Base-by-base conservation (phyloP, 1,140 invertebrate species). In the Drosophila varians region DNA sequence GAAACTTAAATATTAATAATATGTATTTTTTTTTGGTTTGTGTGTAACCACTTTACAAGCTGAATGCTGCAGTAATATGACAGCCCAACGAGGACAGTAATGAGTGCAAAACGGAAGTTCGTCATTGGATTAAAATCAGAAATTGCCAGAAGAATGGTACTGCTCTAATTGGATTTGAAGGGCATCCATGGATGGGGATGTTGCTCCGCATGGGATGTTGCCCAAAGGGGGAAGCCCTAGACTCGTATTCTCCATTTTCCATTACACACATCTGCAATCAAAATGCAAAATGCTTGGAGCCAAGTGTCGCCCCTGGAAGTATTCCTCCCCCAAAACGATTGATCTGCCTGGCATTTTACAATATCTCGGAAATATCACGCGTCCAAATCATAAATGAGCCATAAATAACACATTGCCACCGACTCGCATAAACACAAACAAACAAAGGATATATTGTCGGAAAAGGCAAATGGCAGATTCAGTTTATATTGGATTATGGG, bases 331-430 rank as follows among this genome's bases (percentile, higher is more conserved):
- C n/a, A 38, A 51, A 65, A 6, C 45, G 34, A 46, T 58, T 46
- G 55, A 47, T 65, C 45, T 51, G 62, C 57, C 21, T 60, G 36
- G 26, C 40, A 40, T 47, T 77, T 78, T 74, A 84, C 79, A 84
- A 84, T 84, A 77, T 86, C 61, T 86, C 54, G 42, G 53, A 75
- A 76, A 71, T 77, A 74, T 77, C 70, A 82, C 82, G 74, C 82
- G 77, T 82, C 57, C 69, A 71, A 87, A 82, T 87, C 82, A 87
- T 87, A 87, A 87, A 88, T 87, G 82, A 87, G 82, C 82, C 79
- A 87, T 87, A 87, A 87, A 87, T 87, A 87, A 82, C 83, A 87
- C 82, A 82, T 87, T 87, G 82, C 82, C 77, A 87, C 57, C 57
- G 46, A 69, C 11, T 52, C 25, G 38, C 71, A 54, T 52, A 68